Evolutionary conservation across 2,888 invertebrate species (phyloP).

Genomic region (Agelastica alni): DNA sequence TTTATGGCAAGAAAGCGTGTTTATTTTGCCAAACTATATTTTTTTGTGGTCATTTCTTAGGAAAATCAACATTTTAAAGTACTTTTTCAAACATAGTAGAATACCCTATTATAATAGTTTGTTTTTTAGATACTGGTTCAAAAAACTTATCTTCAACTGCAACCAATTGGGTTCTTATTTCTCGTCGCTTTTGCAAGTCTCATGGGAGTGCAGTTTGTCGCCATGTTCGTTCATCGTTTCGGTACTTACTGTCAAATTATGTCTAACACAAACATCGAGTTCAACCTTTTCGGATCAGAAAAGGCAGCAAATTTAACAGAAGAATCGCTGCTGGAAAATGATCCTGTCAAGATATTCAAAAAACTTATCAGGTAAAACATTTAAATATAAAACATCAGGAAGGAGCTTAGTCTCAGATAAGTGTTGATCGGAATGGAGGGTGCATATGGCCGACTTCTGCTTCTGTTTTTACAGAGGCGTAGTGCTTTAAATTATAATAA

Average conservation of each 20-base stretch:
- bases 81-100: too few relatives aligned
- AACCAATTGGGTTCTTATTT: constrained; percentile 77
- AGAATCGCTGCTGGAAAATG: constrained; percentile 82
- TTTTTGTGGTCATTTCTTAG: too few relatives aligned
- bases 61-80: too few relatives aligned
- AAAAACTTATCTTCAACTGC: constrained; percentile 67
- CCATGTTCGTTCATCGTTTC: constrained; percentile 77
- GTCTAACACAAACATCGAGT: constrained; percentile 65
- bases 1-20: too few relatives aligned
- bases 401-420: too few relatives aligned
- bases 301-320: constrained; percentile 79
- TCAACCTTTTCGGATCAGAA: constrained; percentile 34
- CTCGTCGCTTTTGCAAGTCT: constrained; percentile 72
- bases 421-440: too few relatives aligned
- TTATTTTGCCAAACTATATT: too few relatives aligned
- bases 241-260: constrained; percentile 75
- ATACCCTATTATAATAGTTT: too few relatives aligned
- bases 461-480: too few relatives aligned
- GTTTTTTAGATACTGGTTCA: constrained; percentile 58
- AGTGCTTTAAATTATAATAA: too few relatives aligned
- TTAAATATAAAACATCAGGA: too few relatives aligned
- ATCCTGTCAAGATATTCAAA: constrained; percentile 88
- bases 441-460: too few relatives aligned
- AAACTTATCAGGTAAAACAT: constrained; percentile 74
- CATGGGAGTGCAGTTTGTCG: constrained; percentile 71